phyloP scores from a whole-genome alignment of 1,140 invertebrate species.

The Antheraea pernyi region DNA sequence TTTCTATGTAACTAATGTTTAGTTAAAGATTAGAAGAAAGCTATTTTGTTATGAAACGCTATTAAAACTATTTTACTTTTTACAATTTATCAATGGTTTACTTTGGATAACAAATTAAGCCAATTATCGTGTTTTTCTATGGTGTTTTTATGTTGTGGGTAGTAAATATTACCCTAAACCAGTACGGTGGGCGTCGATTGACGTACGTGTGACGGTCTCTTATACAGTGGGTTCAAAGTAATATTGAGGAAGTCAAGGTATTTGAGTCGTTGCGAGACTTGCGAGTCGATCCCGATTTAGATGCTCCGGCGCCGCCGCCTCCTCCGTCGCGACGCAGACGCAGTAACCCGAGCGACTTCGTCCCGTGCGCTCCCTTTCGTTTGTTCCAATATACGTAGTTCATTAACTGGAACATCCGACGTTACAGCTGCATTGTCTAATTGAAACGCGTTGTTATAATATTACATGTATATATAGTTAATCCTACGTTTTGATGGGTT shows the following conservation, averaged over 20 bases:
- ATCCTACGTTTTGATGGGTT: constrained; percentile 1
- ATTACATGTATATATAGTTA: not conserved
- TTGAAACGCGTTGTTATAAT: constrained; percentile 31
- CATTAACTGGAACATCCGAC: constrained; percentile 38
- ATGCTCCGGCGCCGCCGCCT: constrained; percentile 71
- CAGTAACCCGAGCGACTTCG: constrained; percentile 71
- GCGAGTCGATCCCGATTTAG: constrained; percentile 76
- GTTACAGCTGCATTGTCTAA: constrained; percentile 41
- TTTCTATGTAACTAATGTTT: no score
- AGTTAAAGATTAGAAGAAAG: no score
- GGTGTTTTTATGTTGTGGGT: constrained; percentile 5
- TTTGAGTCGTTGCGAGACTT: constrained; percentile 75
- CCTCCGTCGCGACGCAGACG: constrained; percentile 68
- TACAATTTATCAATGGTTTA: not conserved
- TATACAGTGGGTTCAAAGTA: constrained; percentile 74
- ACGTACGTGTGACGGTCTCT: constrained; percentile 71
- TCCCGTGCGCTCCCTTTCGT: constrained; percentile 59
- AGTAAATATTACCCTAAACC: constrained; percentile 16
- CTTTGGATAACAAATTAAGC: not conserved
- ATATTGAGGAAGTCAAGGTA: constrained; percentile 79
- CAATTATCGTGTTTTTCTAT: not conserved
- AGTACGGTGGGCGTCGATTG: constrained; percentile 64
- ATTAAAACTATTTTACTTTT: not conserved
- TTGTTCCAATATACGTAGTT: constrained; percentile 31
- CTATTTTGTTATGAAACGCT: no score